These are phyloP conservation scores for Grus americana DNA, from an alignment of 2,113 vertebrate genomes.

Conservation along the genomic window DNA sequence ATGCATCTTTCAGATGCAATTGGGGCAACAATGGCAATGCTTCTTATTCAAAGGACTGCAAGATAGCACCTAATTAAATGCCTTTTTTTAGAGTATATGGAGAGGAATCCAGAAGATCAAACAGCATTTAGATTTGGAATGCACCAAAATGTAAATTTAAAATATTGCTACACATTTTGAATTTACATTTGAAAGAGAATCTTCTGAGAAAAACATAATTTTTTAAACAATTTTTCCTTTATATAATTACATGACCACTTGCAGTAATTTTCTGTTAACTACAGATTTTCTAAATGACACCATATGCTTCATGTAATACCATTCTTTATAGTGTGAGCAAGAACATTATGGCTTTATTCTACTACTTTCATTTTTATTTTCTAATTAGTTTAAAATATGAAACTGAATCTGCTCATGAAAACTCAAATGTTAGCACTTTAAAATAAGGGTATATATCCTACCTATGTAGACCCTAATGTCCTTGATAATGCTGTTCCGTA, in stretches of 20 bases:
- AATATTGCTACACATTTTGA: neutral
- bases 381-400: neutral
- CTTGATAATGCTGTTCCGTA: neutral
- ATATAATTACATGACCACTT: neutral
- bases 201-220: neutral
- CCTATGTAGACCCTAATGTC: neutral
- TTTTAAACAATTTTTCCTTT: neutral
- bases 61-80: neutral
- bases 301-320: neutral
- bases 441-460: neutral
- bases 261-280: neutral
- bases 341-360: neutral
- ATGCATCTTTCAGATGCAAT: conserved; percentile 39
- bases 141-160: neutral
- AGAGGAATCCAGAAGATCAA: conserved; percentile 11
- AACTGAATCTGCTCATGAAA: neutral
- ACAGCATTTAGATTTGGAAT: neutral
- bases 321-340: neutral
- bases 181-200: neutral
- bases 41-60: neutral
- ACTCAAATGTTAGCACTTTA: neutral
- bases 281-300: neutral
- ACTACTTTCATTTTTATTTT: neutral
- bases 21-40: neutral
- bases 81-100: neutral